Evolutionary conservation across 2,113 vertebrate species (phyloP), one percentile per base, ranked within the genome.

Genomic region (Eretmochelys imbricata): DNA sequence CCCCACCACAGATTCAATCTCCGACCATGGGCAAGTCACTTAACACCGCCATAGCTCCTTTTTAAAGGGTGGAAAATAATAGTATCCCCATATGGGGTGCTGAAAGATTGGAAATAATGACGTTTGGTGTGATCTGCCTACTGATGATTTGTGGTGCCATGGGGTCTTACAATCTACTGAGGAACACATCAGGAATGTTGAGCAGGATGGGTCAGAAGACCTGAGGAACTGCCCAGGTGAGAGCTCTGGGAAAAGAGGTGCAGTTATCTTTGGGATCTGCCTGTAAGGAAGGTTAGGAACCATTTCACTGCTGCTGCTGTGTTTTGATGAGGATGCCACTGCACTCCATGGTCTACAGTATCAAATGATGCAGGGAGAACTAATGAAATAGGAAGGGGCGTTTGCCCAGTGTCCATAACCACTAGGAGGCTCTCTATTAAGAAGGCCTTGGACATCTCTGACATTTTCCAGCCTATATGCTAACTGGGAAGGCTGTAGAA

Each of bases 21-120:
- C 65, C 4, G 20, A 0, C 54, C 5, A 48, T 69, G 48, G 5
- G 1, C 0, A 2, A 22, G 1, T 10, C 48, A 16, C 17, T 78
- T 14, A 0, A 38, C 69, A 50, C 9, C 72, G 1, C 5, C 72
- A 7, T 13, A 80, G 27, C 1, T 27, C 2, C 49, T 2, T 29
- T 80, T 14, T 42, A 81, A 94, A 50, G 0, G 2, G 17, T 49
- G 2, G 22, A 65, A 12, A 12, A 84, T 93, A 91, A 54, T 1
- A 57, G 10, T 2, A 2, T 80, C 2, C 5, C 20, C 9, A 53
- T 17, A 16, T 0, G 22, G 2, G 54, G 2, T 53, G 5, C 10
- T 85, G 2, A 87, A 22, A 91, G 54, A 0, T 20, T 5, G 0
- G 1, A 8, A 65, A 81, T 87, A 57, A 4, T 89, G 1, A 8